Base-by-base conservation (phyloP, 2,797 vertebrate species). In the Argentina silus region DNA sequence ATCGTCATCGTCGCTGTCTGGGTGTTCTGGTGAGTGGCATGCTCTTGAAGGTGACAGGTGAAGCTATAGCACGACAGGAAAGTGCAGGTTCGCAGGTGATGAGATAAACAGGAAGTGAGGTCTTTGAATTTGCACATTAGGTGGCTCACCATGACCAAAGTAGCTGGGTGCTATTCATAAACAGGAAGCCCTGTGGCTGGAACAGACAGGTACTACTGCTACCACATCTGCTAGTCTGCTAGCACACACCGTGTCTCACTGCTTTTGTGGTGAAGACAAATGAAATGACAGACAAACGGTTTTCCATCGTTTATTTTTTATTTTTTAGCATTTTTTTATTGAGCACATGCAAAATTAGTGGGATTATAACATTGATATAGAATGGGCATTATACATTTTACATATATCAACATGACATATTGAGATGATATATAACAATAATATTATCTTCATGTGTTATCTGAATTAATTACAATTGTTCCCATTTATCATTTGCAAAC, bases 111-210 rank as follows among this genome's bases (percentile, higher is more conserved):
- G 89, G 85, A 92, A 83, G 80, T n/a, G 45, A 0, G 44, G 67
- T 56, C 48, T 53, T n/a, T 44, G 48, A 42, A 10, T 51, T 56
- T 64, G 75, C 81, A 86, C 56, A 67, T 78, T 85, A 83, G 67
- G 60, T 73, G 61, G 75, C 75, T 85, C 75, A 85, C 82, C 81
- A 78, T 86, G 81, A 90, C 87, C 66, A 71, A 65, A 78, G 62
- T 67, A 14, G 67, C 70, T 17, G 79, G 68, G 48, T 74, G 63
- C 51, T 86, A 82, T 87, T 91, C 88, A 91, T 82, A 93, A 94
- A 94, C 92, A 94, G 92, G 93, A 94, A 89, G 77, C 4, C 2
- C 0, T 81, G 90, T 82, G 93, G 86, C 84, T 79, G 67, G 48
- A 11, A 65, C 70, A 89, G 77, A 85, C 85, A 81, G 73, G 85